Base-by-base conservation (phyloP, 1,140 invertebrate genomes). In the Diorhabda elongata region DNA sequence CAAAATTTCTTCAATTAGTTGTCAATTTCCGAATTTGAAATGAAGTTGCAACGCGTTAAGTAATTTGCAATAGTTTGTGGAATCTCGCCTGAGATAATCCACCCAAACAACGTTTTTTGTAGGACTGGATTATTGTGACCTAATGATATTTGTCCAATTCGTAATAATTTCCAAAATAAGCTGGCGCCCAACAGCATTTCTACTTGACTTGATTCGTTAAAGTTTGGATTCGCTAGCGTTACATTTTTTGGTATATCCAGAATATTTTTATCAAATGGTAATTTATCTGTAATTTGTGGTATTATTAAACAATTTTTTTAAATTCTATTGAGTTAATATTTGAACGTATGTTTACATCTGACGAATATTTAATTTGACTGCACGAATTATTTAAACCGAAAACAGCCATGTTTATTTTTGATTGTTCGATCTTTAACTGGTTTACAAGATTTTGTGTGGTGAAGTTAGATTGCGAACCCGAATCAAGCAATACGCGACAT, bases 71-170 rank as follows among this genome's bases (percentile, higher is more conserved):
- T 7, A 41, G 45, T 4, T 5, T 56, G n/a, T 26, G 47, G 26
- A 44, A 52, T 26, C 41, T 42, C 3, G 7, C 61, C 43, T 9
- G 68, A 62, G 3, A 52, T 9, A 11, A 69, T 69, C 70, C 68
- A 71, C 1, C 68, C 70, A 9, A 71, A 63, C 42, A 11, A 5
- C 3, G 70, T 69, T 44, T 71, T 71, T 57, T 71, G 70, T 56
- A 66, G 43, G 7, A 56, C 61, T 8, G 64, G 76, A 69, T 83
- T 44, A 44, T 45, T 58, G 5, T n/a, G 45, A 47, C 56, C 56
- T 42, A 62, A 44, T 43, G 61, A 43, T n/a, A 68, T 52, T 60
- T 61, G 66, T 2, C 56, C n/a, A 64, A 60, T 11, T n/a, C 69
- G 44, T 4, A 67, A 9, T 63, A 61, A 7, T 44, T 63, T 44